Evolutionary conservation across 2,888 invertebrate genomes (phyloP), one percentile per base, ranked within the genome.

Genomic region (Amitus sp.): DNA sequence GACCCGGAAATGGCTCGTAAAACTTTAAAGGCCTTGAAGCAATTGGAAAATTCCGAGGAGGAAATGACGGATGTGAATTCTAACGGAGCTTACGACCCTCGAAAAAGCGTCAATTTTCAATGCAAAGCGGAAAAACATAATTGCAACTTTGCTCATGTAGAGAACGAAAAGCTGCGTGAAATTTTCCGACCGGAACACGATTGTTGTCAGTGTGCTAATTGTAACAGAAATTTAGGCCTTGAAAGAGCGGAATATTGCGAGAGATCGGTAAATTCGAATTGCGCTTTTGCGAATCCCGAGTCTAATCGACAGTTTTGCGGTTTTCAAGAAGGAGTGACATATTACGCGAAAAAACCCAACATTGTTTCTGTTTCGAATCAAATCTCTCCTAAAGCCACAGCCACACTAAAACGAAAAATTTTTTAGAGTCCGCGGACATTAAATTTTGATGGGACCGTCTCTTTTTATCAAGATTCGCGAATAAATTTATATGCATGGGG

Each of bases 71-170:
- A 30, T 0, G 10, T 63, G 0, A 66, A 33, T 23, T 40, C 78
- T 6, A 77, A 80, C 48, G 79, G 78, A 1, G 61, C 61, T 0
- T 78, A 79, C 18, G 69, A 77, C 34, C 61, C 70, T 3, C 47
- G 2, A 2, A 28, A 51, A 23, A 42, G 18, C 1, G 19, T 12
- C 7, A 10, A 10, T 13, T 27, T 46, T 19, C 15, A 17, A 15
- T 13, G 4, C 15, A 13, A 15, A 13, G 13, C 37, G 37, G 37
- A 37, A 37, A 37, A 30, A 9, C 30, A 2, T 30, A n/a, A 2
- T 30, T 9, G 30, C 10, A 9, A 30, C n/a, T n/a, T n/a, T n/a
- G n/a, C n/a, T n/a, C n/a, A n/a, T n/a, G n/a, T n/a, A n/a, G n/a
- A n/a, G n/a, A 30, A 30, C n/a, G 30, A n/a, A 30, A 30, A 30